Evolutionary conservation across 2,113 vertebrate species (phyloP), one percentile per base, ranked within the genome.

Genomic region (Rhinolophus ferrumequinum): DNA sequence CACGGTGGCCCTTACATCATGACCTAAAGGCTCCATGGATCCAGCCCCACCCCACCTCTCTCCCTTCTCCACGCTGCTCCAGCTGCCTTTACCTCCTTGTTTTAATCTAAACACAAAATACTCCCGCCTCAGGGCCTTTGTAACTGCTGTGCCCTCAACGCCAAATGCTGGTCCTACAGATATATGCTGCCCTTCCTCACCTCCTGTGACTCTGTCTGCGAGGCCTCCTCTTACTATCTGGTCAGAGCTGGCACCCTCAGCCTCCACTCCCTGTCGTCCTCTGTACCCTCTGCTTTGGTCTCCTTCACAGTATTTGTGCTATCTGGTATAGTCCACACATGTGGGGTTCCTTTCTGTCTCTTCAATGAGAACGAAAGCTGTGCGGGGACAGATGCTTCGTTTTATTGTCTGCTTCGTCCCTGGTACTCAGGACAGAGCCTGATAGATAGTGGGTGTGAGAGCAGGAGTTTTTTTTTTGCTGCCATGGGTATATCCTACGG

Each of bases 181-280:
- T 5, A n/a, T 11, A 41, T 0, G 0, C 21, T 54, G 18, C 10
- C n/a, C 21, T 14, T 66, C 44, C 47, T 52, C 24, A 24, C 8
- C 14, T 54, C 33, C 69, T 21, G 30, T 41, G 38, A 16, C 14
- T 47, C 44, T n/a, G 19, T 16, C 44, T 10, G 38, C 15, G 16
- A 56, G 54, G 30, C 21, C 21, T 70, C 70, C 44, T 73, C 56
- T n/a, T 35, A 77, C 33, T 22, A 5, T 60, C 58, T 33, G 15
- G 16, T 67, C 0, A 4, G 35, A 58, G 50, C 60, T 15, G 33
- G 33, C 35, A 21, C 52, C 47, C 41, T 47, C 33, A 10, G 5
- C 30, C 26, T 52, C 21, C 18, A 9, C 28, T 18, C 21, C 19
- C 44, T 2, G 1, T 28, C 7, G 2, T 82, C 67, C 30, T 47